Base-by-base conservation (phyloP, 2,888 invertebrate species). In the Euspilapteryx auroguttella region DNA sequence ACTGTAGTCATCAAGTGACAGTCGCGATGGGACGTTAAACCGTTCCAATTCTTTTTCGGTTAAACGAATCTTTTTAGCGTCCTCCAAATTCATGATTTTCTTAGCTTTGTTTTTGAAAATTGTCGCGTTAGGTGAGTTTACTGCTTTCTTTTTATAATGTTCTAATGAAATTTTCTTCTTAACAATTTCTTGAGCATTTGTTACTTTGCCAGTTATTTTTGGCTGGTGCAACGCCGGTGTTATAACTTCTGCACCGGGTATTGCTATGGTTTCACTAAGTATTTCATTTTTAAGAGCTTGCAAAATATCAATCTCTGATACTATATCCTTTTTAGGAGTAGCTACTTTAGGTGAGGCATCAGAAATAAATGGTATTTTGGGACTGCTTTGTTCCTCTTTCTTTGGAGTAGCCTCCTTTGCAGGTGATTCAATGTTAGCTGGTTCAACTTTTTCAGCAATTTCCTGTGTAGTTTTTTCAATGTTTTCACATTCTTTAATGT, bases 281-380 rank as follows among this genome's bases (percentile, higher is more conserved):
- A 75, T 73, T 47, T 75, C 75, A 35, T 75, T 71, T 42, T 71
- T 73, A 7, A 75, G 48, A 14, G 76, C 75, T 48, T 71, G 66
- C 26, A 75, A 43, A 32, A 76, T 73, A 37, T 76, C 76, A 35
- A 75, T 69, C 55, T 75, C 65, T 1, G 71, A 69, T 6, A 63
- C 47, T 15, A 51, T 47, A 33, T 49, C 40, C 32, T 44, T 45
- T 36, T 53, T 51, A 4, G 45, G 34, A 21, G 49, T 45, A 34
- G 41, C 42, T 12, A 39, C 26, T 7, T 44, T 35, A 27, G 47
- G 32, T 27, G 41, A 40, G 3, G 49, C 44, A 28, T 61, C 59
- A 26, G 34, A 29, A 39, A 63, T 34, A 27, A 69, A 49, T 12
- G 71, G 69, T 43, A 68, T 66, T 44, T 63, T 24, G 1, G 21